phyloP scores from a whole-genome alignment of 2,113 vertebrate genomes.

The Myrmophylax atrothorax region DNA sequence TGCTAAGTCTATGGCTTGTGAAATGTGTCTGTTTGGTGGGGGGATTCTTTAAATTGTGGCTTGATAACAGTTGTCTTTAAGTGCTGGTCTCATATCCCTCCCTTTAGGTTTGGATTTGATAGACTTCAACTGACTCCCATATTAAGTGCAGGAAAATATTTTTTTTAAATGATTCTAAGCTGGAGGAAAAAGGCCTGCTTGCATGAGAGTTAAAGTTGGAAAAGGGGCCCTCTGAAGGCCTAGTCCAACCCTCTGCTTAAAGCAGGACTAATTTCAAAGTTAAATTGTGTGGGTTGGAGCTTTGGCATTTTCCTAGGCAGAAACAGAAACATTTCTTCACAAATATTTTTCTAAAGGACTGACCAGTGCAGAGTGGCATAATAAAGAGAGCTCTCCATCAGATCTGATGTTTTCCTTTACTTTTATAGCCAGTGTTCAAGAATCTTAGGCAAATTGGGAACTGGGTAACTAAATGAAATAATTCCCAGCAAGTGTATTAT shows the following conservation, averaged over 20 bases:
- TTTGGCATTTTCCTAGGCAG: not conserved
- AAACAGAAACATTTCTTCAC: not conserved
- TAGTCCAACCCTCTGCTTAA: not conserved
- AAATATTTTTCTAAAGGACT: not conserved
- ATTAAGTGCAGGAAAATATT: not conserved
- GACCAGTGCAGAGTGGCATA: not conserved
- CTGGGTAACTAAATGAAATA: not conserved
- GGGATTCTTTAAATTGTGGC: not conserved
- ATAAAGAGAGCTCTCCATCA: not conserved
- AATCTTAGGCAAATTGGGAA: not conserved
- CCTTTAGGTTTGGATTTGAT: not conserved
- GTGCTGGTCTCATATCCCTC: not conserved
- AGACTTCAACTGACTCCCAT: not conserved
- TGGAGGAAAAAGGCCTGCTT: not conserved
- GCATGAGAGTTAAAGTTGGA: not conserved
- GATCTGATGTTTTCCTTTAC: not conserved
- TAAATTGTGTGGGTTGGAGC: not conserved
- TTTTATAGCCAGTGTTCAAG: not conserved
- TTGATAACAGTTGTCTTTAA: not conserved
- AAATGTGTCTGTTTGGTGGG: not conserved
- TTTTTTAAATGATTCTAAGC: not conserved
- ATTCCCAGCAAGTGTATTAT: not conserved
- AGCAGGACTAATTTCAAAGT: not conserved
- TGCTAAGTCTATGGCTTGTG: not conserved
- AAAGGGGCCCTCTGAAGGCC: not conserved